Base-by-base conservation (phyloP, 2,888 invertebrate species). In the Schizaphis graminum region DNA sequence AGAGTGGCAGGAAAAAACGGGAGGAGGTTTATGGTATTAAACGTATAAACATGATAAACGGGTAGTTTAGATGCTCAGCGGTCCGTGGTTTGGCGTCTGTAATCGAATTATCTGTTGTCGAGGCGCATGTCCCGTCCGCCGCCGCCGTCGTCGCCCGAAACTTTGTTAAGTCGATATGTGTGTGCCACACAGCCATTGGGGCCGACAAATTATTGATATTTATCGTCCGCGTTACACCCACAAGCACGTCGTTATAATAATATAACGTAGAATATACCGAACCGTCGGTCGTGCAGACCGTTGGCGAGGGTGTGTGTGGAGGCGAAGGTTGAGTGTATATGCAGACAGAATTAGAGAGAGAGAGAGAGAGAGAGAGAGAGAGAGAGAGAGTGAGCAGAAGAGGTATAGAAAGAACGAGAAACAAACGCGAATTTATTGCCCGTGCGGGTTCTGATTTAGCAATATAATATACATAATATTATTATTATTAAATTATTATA, bases 131-230 rank as follows among this genome's bases (percentile, higher is more conserved):
- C 90, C 89, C 85, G 93, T 49, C 87, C 88, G 41, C 93, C 86
- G 61, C 91, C 77, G 67, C 67, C 53, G 87, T 28, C 92, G 87
- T 44, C 85, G 88, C 41, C 89, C 89, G 90, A 90, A 93, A 93
- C 93, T 93, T 93, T 89, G 93, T 90, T 93, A 85, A 89, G 94
- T 91, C 86, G 90, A 67, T 67, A 86, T 41, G 86, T 41, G 90
- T 77, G 77, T 77, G 77, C 77, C 35, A 21, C 90, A 49, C 94
- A 49, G 44, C 89, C 93, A 87, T 77, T 88, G 85, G 89, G 84
- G 47, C 85, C 86, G 94, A 90, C 93, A 93, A 93, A 93, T 93
- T 94, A 94, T 94, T 94, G 94, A 94, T 94, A 94, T 94, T 94
- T 94, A 94, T 94, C 93, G 94, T 94, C 35, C 49, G 85, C 84